A percentile compares a stretch with the other conserved stretches of the same genome.
These are phyloP conservation scores for Rattus rattus DNA, from an alignment of 2,113 vertebrate species.

Conservation along the genomic window DNA sequence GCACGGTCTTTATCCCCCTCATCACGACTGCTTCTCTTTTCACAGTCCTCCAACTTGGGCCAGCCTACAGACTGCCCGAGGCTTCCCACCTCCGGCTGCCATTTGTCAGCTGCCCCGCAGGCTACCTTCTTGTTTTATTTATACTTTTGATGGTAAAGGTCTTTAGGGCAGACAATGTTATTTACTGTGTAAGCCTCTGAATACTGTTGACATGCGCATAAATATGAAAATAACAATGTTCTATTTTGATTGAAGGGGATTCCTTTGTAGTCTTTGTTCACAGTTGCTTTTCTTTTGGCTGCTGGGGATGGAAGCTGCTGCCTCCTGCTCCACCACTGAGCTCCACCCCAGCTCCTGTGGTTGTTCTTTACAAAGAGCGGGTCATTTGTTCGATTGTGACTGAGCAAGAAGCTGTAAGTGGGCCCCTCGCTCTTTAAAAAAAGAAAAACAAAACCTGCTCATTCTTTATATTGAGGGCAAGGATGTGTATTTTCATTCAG, in stretches of 20 bases:
- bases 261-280: background rate
- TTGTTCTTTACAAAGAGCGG: constrained; percentile 31
- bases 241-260: constrained; percentile 42
- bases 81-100: background rate
- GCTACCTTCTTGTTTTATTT: constrained; percentile 57
- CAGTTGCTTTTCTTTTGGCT: background rate
- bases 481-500: constrained; percentile 5
- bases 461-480: background rate
- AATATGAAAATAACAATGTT: constrained; percentile 63
- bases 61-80: background rate
- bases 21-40: background rate
- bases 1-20: background rate
- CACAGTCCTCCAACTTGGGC: background rate
- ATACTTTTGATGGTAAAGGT: constrained; percentile 41
- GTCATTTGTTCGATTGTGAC: constrained; percentile 21
- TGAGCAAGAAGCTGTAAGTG: constrained; percentile 39
- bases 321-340: background rate
- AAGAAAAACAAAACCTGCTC: background rate
- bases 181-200: constrained; percentile 44
- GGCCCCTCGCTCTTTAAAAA: background rate
- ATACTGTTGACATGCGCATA: constrained; percentile 8
- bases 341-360: background rate
- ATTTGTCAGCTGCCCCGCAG: background rate
- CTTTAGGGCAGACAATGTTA: constrained; percentile 53
- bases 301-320: background rate